Base-by-base conservation (phyloP, 1,140 invertebrate species). In the Apis cerana region DNA sequence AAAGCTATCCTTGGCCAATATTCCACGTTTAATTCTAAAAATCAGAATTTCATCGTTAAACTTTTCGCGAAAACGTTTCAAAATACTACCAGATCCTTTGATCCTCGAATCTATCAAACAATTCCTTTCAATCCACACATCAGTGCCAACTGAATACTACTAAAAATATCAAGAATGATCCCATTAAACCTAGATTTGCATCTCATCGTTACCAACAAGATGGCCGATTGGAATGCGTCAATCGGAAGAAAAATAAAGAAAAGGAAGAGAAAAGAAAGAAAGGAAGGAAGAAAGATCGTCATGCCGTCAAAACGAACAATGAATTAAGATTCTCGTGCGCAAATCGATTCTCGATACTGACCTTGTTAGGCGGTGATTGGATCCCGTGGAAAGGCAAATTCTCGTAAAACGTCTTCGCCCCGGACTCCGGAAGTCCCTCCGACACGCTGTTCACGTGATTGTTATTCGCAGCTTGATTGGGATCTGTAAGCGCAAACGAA, bases 371-470 rank as follows among this genome's bases (percentile, higher is more conserved):
- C 87, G 97, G 97, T 91, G 97, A 97, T 94, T 98, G 97, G 90
- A 98, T 96, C 89, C 97, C 97, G 93, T 98, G 97, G 95, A 98
- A 98, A 82, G 98, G 97, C 91, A 98, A 95, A 94, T 98, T 98
- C 95, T 98, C 97, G 95, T 98, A 98, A 93, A 98, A 97, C 84
- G 97, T 97, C 92, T 95, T 96, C 81, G 94, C 94, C 64, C 95
- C 94, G 67, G 92, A 91, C 62, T 95, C 94, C 48, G 93, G 92
- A 27, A 93, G 90, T 23, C 90, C 92, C 80, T 94, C 93, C 84
- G 93, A 94, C 79, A 94, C 90, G 84, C 92, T 93, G 88, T 93
- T 93, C 89, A 94, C 91, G 78, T 93, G 92, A 88, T 93, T 93
- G 90, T 90, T 92, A 84, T 93, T 94, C 86, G 89, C 91, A 64